phyloP scores from a whole-genome alignment of 2,113 vertebrate genomes.

The Colaptes auratus region DNA sequence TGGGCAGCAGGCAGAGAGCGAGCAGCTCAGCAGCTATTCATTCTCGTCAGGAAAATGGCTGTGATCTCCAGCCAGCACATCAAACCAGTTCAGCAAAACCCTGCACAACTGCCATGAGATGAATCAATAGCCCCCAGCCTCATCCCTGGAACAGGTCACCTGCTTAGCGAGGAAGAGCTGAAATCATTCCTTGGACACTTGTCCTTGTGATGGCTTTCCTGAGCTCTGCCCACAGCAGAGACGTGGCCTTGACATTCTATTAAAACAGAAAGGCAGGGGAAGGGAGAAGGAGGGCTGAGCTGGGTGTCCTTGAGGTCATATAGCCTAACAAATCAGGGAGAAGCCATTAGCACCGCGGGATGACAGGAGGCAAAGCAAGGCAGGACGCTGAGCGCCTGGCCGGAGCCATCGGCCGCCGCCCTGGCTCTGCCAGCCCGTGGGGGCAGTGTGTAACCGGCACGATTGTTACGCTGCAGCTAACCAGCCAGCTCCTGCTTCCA shows the following conservation, averaged over 20 bases:
- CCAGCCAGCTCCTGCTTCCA: background rate
- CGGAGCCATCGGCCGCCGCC: background rate
- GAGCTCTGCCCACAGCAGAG: constrained; percentile 13
- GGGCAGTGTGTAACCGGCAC: constrained; percentile 31
- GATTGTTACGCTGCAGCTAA: constrained; percentile 15
- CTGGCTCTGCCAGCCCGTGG: background rate
- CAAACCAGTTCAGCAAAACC: background rate
- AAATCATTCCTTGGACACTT: background rate
- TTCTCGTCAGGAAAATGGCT: background rate
- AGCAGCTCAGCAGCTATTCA: background rate
- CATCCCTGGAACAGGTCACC: background rate
- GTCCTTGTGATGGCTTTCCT: background rate
- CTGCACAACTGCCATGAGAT: background rate
- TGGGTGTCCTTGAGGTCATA: constrained; percentile 32
- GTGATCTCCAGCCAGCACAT: background rate
- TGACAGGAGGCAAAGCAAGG: constrained; percentile 24
- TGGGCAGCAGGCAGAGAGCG: background rate
- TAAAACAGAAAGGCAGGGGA: background rate
- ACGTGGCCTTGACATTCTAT: constrained; percentile 22
- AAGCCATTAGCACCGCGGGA: background rate
- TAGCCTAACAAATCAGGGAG: background rate
- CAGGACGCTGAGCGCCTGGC: background rate
- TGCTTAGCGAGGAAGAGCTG: background rate
- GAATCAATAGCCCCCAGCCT: background rate
- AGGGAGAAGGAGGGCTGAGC: background rate